Percentiles rank a stretch among this genome's conserved stretches.
Evolutionary conservation across 1,140 invertebrate species (phyloP).

Genomic region (Micrasema minimum): DNA sequence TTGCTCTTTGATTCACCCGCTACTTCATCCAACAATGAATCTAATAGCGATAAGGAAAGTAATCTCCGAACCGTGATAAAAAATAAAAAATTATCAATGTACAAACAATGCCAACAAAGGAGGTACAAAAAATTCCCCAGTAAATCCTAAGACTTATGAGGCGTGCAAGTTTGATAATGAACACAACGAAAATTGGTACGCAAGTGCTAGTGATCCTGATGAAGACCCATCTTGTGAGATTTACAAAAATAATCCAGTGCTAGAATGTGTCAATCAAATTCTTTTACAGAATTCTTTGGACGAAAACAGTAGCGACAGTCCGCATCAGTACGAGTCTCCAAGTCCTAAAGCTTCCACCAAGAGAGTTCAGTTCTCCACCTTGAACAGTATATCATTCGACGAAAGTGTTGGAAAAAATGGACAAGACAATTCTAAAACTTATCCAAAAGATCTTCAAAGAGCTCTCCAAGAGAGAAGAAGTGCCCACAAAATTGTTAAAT

Average conservation of each 20-base stretch:
- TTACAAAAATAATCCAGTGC: constrained; percentile 78
- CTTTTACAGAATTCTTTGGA: constrained; percentile 70
- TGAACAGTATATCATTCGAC: constrained; percentile 66
- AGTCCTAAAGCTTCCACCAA: constrained; percentile 65
- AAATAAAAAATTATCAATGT: constrained; percentile 16
- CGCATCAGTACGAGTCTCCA: constrained; percentile 62
- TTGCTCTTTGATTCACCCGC: constrained; percentile 13
- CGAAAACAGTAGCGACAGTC: constrained; percentile 65
- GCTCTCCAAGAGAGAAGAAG: constrained; percentile 33
- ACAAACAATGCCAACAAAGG: constrained; percentile 37
- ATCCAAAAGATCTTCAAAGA: constrained; percentile 33
- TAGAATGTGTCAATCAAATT: constrained; percentile 83
- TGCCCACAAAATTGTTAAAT: constrained; percentile 66
- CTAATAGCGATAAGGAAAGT: constrained; percentile 31
- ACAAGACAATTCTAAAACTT: constrained; percentile 39
- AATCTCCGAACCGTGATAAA: constrained; percentile 14
- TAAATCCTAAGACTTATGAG: neutral
- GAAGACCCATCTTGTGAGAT: constrained; percentile 73
- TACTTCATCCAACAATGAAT: constrained; percentile 25
- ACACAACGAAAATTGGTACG: constrained; percentile 76
- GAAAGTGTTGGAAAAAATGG: constrained; percentile 61
- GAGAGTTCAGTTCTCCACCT: constrained; percentile 65
- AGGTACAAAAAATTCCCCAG: constrained; percentile 2
- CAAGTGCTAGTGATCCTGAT: constrained; percentile 74
- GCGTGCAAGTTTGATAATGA: constrained; percentile 56